A percentile compares a stretch with the other conserved stretches of the same genome.
Evolutionary conservation across 2,113 vertebrate species (phyloP).

Genomic region (Pyxicephalus adspersus): DNA sequence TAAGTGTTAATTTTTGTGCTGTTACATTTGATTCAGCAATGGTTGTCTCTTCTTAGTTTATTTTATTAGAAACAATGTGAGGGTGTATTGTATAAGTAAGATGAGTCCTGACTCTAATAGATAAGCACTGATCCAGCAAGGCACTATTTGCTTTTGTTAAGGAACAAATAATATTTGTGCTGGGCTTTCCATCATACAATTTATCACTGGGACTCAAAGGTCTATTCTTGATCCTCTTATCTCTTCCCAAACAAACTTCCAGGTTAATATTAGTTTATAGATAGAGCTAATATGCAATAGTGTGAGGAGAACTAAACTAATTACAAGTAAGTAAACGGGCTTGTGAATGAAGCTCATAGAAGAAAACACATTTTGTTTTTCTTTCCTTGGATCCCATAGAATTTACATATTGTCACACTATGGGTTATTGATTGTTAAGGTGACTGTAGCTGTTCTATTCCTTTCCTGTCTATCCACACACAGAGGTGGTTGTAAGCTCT

Average conservation of each 20-base stretch:
- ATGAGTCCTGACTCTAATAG: background rate
- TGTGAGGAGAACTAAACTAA: background rate
- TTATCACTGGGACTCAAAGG: background rate
- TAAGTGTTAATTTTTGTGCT: no score
- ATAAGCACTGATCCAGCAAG: background rate
- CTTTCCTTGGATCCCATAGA: background rate
- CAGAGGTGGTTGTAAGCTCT: no score
- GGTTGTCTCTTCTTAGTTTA: no score
- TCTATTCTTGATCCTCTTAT: background rate
- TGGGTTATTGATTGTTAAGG: no score
- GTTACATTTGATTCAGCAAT: no score
- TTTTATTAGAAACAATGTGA: no score
- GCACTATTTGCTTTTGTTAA: background rate
- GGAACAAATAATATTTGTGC: background rate
- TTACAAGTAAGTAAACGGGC: background rate
- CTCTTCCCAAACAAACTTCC: background rate
- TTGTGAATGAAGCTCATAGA: background rate
- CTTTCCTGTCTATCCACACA: no score
- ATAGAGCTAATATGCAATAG: background rate
- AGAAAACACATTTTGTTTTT: background rate
- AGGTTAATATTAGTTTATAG: constrained; percentile 37
- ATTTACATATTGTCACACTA: no score
- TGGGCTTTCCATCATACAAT: background rate
- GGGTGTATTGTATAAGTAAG: no score
- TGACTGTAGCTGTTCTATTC: no score